Conservation (phyloP, 2,113 vertebrate species). For the Paedocypris sp. region DNA sequence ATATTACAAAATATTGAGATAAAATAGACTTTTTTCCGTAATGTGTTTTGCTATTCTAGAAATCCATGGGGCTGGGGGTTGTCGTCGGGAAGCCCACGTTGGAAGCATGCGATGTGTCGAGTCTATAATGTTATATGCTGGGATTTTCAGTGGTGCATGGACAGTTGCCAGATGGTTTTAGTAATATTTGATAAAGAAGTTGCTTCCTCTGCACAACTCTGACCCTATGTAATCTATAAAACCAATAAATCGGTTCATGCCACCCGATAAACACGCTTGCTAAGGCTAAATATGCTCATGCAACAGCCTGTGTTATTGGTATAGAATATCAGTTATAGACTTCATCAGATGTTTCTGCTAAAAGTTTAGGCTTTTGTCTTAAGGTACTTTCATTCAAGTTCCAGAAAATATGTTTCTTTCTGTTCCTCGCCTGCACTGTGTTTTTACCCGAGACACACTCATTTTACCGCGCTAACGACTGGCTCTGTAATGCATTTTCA, state of each 20-base stretch:
- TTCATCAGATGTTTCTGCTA: slow-evolving; percentile 2
- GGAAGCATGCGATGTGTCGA: slow-evolving; percentile 59
- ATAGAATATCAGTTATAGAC: background rate
- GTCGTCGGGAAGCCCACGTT: slow-evolving; percentile 47
- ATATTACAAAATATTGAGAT: slow-evolving; percentile 12
- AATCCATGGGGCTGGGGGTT: background rate
- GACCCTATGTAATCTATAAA: background rate
- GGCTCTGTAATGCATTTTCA: slow-evolving; percentile 55
- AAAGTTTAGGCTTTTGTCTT: slow-evolving; percentile 24
- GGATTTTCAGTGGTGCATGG: slow-evolving; percentile 56
- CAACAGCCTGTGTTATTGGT: background rate
- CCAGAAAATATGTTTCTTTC: slow-evolving; percentile 11
- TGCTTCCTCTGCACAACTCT: slow-evolving; percentile 34
- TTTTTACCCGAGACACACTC: slow-evolving; percentile 47
- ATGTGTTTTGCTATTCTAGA: background rate
- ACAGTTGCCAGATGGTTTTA: slow-evolving; percentile 13
- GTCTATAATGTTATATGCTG: slow-evolving; percentile 51
- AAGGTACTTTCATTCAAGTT: slow-evolving; percentile 14
- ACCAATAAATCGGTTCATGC: background rate
- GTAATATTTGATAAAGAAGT: slow-evolving; percentile 10
- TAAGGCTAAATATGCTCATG: slow-evolving; percentile 1
- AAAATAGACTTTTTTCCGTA: slow-evolving; percentile 14
- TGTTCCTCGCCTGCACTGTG: slow-evolving; percentile 56
- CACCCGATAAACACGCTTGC: background rate
- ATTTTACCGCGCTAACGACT: slow-evolving; percentile 29